Base-by-base conservation (phyloP, 2,888 invertebrate species). In the Tipula unca region DNA sequence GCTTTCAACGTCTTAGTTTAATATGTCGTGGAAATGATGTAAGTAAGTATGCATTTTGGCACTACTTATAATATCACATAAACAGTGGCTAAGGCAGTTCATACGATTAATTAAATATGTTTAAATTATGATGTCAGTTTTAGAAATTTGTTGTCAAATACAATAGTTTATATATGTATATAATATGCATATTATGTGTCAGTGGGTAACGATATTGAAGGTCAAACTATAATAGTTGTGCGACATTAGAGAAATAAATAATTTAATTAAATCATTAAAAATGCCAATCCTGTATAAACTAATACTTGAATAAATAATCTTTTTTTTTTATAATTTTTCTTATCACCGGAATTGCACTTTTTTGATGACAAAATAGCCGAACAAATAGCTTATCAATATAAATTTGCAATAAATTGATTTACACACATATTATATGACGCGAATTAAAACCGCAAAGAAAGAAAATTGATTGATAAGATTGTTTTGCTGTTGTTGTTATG, bases 381-480 rank as follows among this genome's bases (percentile, higher is more conserved):
- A 69, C 69, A 69, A n/a, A 69, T 25, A 10, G 17, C 25, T 69
- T 69, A 69, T 69, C 69, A 48, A 48, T 25, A 13, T 69, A 48
- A 17, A 25, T 69, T 69, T 69, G 69, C 69, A 69, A 69, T 69
- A 69, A 69, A 69, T 69, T 69, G 69, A 69, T 69, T 69, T 69
- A 25, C 25, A 25, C 6, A 20, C 69, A 10, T 25, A 69, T 69
- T 25, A 25, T 25, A 69, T 69, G 69, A 69, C 25, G 6, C 25
- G 20, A 69, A 69, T 25, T 69, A 69, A 69, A 69, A 69, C 8
- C 25, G 69, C 69, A 25, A 69, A 25, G 25, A 69, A 69, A 69
- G 69, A 69, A 69, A 69, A 69, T 69, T 69, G 69, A 69, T 69
- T 69, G 69, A 69, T 69, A 69, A 69, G 14, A 69, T 69, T 69